Conservation (phyloP, 2,113 vertebrate genomes). For the Hepsetus odoe region DNA sequence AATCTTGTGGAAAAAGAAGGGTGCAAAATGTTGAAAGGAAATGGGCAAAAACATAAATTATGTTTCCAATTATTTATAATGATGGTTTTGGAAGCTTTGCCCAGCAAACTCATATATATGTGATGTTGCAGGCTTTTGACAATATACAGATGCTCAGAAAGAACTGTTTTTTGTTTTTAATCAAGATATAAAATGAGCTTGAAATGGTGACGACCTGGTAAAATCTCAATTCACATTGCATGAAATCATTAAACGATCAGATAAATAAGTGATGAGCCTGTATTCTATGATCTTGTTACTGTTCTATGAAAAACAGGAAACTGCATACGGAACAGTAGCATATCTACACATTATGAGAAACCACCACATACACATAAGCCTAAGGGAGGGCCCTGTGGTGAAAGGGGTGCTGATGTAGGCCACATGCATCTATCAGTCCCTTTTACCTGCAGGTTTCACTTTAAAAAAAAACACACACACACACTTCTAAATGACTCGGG, state of each 20-base stretch:
- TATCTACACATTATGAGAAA: constrained; percentile 17
- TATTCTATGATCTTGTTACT: not conserved
- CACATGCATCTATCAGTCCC: not conserved
- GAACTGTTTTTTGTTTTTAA: too few relatives aligned
- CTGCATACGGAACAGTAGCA: not conserved
- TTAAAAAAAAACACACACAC: too few relatives aligned
- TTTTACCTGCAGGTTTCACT: not conserved
- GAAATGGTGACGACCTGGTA: not conserved
- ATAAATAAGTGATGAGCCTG: not conserved
- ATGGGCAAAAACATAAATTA: too few relatives aligned
- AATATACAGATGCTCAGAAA: too few relatives aligned
- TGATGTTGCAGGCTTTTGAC: too few relatives aligned
- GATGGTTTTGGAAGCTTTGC: too few relatives aligned
- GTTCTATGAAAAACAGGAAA: constrained; percentile 26
- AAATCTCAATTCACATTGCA: not conserved
- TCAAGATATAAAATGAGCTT: too few relatives aligned
- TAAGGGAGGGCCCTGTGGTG: too few relatives aligned
- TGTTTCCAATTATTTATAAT: too few relatives aligned
- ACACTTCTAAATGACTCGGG: not conserved
- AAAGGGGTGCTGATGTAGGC: not conserved
- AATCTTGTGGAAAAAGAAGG: too few relatives aligned
- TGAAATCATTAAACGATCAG: not conserved
- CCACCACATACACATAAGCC: not conserved
- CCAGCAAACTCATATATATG: too few relatives aligned
- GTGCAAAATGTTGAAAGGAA: too few relatives aligned